Base-by-base conservation (phyloP, 2,888 invertebrate genomes). In the Cantharis rufa region DNA sequence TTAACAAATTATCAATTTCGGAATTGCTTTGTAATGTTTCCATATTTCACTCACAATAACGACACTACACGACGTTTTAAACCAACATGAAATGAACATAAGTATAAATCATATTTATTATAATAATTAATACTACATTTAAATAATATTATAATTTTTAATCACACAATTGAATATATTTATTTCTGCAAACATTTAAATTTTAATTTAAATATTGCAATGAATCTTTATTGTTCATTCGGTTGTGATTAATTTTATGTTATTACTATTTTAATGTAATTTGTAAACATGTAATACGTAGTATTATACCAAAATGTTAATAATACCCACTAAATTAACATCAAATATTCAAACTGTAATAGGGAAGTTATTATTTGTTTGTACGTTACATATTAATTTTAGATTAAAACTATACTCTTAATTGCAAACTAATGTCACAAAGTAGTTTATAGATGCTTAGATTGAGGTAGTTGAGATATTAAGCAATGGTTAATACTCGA, bases 401-500 rank as follows among this genome's bases (percentile, higher is more conserved):
- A 66, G 21, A 21, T 66, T 66, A 15, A 66, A 66, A 66, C 64
- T 66, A 66, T 21, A 66, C 24, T 66, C 18, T 66, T 66, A 66
- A 66, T 66, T 66, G 21, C 21, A 66, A 66, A 66, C 21, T 66
- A n/a, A 66, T 66, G 64, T 66, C 64, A 66, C n/a, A 48, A n/a
- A 48, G 48, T 48, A 48, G 48, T 48, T n/a, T 48, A 48, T 48
- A 48, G 48, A 48, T 21, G 24, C 18, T n/a, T 66, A 66, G 64
- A 21, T 24, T 66, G 64, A 66, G 18, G 24, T 24, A 66, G 64
- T 21, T 66, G 2, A 66, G 24, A 21, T n/a, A 15, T 66, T 18
- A n/a, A 66, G 64, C n/a, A 16, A 21, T 21, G 24, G 64, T 66
- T 16, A 11, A 66, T 66, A 48, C 48, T 66, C 64, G 7, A 21